Base-by-base conservation (phyloP, 2,888 invertebrate genomes). In the Graphium colonna region DNA sequence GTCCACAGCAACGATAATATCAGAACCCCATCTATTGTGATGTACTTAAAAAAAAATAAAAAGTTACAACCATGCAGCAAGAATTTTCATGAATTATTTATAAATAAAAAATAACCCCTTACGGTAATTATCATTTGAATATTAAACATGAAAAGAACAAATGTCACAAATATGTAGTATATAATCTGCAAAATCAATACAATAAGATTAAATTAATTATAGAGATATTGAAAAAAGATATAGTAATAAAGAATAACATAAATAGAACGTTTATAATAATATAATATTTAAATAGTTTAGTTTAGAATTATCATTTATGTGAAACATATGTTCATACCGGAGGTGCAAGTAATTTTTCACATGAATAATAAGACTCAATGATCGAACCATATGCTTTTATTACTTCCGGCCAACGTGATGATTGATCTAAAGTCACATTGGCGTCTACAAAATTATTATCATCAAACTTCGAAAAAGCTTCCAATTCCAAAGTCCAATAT, bases 51-150 rank as follows among this genome's bases (percentile, higher is more conserved):
- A 36, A n/a, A 2, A 33, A 33, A 33, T 10, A 10, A 33, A 28
- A 28, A 10, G 9, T 10, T 33, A 33, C 5, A 28, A 7, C 8
- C 8, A 7, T 28, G 28, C 4, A 8, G 4, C 9, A 10, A 33
- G 8, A 33, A 28, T 8, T n/a, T 33, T 5, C 33, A 28, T 28
- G 5, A 8, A 33, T 3, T 33, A 33, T 5, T n/a, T 21, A 5
- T 21, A 21, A 21, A 21, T 21, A 21, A 21, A 33, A 33, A 33
- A 5, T 33, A 5, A 9, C n/a, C 17, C 36, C 44, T 51, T 17
- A 44, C 51, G 16, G n/a, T 3, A 9, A 51, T 41, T 21, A 52
- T 5, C 3, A 13, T 46, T 45, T 52, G 51, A 8, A 52, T 41
- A 33, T 52, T 45, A 9, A 46, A 31, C 7, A 45, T 40, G 3